These are phyloP conservation scores for Syngnathus rostellatus DNA, from an alignment of 2,797 vertebrate species.

Conservation along the genomic window DNA sequence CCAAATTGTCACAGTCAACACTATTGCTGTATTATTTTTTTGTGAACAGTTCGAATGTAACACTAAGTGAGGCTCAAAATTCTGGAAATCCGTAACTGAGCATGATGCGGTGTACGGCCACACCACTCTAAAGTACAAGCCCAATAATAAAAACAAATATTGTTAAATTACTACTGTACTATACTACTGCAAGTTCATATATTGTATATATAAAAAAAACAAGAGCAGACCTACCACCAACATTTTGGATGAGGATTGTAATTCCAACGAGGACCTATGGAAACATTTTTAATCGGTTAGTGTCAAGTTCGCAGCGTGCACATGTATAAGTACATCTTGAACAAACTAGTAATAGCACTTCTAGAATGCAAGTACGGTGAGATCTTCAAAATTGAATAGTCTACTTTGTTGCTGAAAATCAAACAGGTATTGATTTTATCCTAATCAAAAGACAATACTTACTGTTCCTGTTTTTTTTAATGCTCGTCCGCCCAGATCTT, in stretches of 20 bases:
- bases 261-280: slow-evolving; percentile 79
- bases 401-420: background rate
- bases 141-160: background rate
- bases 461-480: slow-evolving; percentile 84
- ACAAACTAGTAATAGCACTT: background rate
- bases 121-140: background rate
- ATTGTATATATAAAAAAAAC: background rate
- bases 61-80: no score
- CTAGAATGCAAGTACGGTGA: background rate
- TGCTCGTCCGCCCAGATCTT: slow-evolving; percentile 81
- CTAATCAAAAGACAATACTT: slow-evolving; percentile 30
- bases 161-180: background rate
- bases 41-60: no score
- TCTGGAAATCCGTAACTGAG: background rate
- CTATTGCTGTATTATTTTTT: no score
- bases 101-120: background rate
- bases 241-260: slow-evolving; percentile 87
- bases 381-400: background rate
- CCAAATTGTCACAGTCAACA: no score
- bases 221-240: slow-evolving; percentile 79
- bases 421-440: background rate
- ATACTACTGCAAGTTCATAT: background rate
- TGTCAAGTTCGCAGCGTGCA: background rate
- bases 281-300: background rate
- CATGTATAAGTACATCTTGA: background rate